Evolutionary conservation across 2,888 invertebrate genomes (phyloP).

Genomic region (Torymus auratus): DNA sequence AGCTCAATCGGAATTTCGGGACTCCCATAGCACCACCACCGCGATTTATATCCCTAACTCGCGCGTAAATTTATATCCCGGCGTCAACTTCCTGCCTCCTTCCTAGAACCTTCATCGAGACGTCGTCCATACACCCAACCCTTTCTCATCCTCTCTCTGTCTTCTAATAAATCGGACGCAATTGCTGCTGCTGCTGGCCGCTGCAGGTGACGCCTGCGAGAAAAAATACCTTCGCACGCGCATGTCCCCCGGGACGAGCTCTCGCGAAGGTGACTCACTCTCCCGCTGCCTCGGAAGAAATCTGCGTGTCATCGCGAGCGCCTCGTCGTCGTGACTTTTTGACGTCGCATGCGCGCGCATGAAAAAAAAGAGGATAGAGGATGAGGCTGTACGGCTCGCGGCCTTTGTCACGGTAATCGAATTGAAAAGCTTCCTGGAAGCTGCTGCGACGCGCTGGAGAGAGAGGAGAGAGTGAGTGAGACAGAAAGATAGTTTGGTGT

Average conservation of each 20-base stretch:
- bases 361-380: slow-evolving; percentile 5
- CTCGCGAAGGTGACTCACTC: slow-evolving; percentile 40
- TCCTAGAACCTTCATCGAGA: slow-evolving; percentile 1
- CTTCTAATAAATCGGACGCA: slow-evolving; percentile 32
- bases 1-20: background rate
- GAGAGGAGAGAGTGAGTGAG: background rate
- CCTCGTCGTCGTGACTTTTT: slow-evolving; percentile 33
- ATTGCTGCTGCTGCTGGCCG: slow-evolving; percentile 31
- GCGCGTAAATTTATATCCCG: slow-evolving; percentile 24
- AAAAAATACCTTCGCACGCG: slow-evolving; percentile 43
- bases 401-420: slow-evolving; percentile 40
- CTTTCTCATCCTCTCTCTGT: no score
- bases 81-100: slow-evolving; percentile 1
- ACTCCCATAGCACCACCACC: background rate
- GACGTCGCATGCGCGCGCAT: slow-evolving; percentile 15
- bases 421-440: slow-evolving; percentile 37
- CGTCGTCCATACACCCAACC: background rate
- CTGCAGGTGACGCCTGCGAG: background rate
- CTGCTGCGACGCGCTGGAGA: background rate
- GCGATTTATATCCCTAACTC: slow-evolving; percentile 9
- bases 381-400: background rate
- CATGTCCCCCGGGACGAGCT: slow-evolving; percentile 31
- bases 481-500: no score
- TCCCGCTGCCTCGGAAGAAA: slow-evolving; percentile 7
- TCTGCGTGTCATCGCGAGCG: slow-evolving; percentile 43